phyloP scores from a whole-genome alignment of 2,797 vertebrate genomes.

The Phoebastria nigripes region DNA sequence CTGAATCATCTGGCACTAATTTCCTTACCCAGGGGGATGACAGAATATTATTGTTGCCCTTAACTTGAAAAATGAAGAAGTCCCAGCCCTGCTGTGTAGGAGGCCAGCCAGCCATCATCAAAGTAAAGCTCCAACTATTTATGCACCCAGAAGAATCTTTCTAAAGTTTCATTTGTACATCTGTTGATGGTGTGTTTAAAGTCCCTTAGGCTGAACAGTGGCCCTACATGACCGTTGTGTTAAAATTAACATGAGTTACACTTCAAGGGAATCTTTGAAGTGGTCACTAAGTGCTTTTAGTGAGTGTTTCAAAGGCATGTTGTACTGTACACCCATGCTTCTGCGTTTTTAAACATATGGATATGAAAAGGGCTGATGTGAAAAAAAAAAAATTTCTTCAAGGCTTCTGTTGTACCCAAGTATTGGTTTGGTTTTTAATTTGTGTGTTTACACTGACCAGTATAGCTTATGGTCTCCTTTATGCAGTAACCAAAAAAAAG shows the following conservation, averaged over 20 bases:
- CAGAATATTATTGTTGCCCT: constrained; percentile 9
- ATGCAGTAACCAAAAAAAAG: not conserved
- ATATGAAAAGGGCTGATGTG: not conserved
- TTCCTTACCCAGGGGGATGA: not conserved
- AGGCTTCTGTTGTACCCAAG: not conserved
- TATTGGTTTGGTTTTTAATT: not conserved
- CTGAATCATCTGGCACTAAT: constrained; percentile 27
- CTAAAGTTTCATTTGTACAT: constrained; percentile 17
- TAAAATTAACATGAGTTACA: constrained; percentile 31
- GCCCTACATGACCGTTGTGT: not conserved
- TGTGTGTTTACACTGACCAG: not conserved
- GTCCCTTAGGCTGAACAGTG: not conserved
- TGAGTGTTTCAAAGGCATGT: constrained; percentile 16
- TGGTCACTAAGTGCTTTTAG: constrained; percentile 30
- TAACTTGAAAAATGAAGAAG: not conserved
- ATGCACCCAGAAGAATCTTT: not conserved
- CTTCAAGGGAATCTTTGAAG: constrained; percentile 37
- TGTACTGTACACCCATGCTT: not conserved
- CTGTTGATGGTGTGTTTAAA: constrained; percentile 29
- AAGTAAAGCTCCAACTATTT: constrained; percentile 3
- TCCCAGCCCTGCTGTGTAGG: constrained; percentile 3
- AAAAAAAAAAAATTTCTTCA: not conserved
- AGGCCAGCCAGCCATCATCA: constrained; percentile 14
- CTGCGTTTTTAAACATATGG: not conserved
- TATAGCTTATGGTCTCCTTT: not conserved